These are phyloP conservation scores for Enhydra lutris DNA, from an alignment of 2,113 vertebrate species.

Conservation along the genomic window DNA sequence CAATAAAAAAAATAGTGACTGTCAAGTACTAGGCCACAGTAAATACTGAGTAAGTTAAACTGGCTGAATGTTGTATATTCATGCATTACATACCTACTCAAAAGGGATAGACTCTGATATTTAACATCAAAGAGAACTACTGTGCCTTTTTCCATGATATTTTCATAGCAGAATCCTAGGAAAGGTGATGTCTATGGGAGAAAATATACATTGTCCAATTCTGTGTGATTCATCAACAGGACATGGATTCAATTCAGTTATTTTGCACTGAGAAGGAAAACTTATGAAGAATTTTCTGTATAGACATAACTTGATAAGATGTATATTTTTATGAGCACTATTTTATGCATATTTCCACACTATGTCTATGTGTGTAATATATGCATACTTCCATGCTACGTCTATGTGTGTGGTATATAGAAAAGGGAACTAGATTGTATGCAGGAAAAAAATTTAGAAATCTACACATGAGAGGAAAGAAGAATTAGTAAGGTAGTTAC, in stretches of 20 bases:
- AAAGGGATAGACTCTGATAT: neutral
- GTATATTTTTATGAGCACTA: neutral
- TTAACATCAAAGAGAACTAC: neutral
- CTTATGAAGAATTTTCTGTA: neutral
- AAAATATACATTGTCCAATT: neutral
- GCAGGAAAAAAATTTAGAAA: neutral
- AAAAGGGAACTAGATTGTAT: neutral
- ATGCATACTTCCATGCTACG: neutral
- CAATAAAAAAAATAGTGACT: neutral
- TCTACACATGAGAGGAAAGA: neutral
- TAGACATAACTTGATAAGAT: neutral
- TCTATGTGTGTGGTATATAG: neutral
- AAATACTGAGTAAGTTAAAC: neutral
- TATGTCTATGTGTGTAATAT: neutral
- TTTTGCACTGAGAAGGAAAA: neutral
- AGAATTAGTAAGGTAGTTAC: neutral
- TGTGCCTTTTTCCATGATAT: neutral
- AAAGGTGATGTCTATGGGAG: neutral
- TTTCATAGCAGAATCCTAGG: neutral
- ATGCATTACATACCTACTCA: neutral
- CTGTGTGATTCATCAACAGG: neutral
- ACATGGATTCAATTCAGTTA: neutral
- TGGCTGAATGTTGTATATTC: fast-evolving
- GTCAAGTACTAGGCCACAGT: neutral
- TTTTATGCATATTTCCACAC: neutral